A percentile compares a stretch with the other conserved stretches of the same genome.
phyloP scores from a whole-genome alignment of 35 echinoderm and acorn worm species.

The Heliocidaris tuberculata region DNA sequence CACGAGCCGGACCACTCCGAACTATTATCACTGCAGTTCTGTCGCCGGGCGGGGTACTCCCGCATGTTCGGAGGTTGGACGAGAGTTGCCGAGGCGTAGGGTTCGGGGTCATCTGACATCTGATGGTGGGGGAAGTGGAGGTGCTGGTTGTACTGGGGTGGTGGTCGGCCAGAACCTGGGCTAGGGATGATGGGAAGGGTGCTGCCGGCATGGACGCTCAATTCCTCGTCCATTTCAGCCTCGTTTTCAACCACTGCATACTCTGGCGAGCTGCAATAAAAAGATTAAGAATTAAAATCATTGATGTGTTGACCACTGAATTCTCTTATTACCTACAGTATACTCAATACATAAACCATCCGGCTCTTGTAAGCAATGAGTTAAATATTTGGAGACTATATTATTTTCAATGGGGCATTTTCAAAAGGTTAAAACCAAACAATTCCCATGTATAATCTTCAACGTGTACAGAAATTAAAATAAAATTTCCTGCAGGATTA shows the following conservation, averaged over 20 bases:
- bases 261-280: constrained; percentile 56
- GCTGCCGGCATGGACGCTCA: constrained; percentile 20
- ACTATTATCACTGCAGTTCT: constrained; percentile 77
- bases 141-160: constrained; percentile 47
- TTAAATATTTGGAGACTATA: too few species aligned
- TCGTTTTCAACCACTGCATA: constrained; percentile 82
- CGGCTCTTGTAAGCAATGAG: too few species aligned
- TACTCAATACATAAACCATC: too few species aligned
- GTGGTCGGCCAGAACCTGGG: constrained; percentile 51
- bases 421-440: too few species aligned
- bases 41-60: constrained; percentile 59
- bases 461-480: too few species aligned
- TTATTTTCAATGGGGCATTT: too few species aligned
- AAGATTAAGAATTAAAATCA: too few species aligned
- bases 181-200: constrained; percentile 35
- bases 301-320: too few species aligned
- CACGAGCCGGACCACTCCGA: constrained; percentile 72
- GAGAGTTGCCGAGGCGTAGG: constrained; percentile 80
- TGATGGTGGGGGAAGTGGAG: constrained; percentile 38
- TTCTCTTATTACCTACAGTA: too few species aligned
- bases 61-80: constrained; percentile 64
- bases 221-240: constrained; percentile 51
- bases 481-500: too few species aligned
- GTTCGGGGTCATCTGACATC: constrained; percentile 62
- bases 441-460: too few species aligned